Evolutionary conservation across 2,797 vertebrate species (phyloP).

Genomic region (Tapera naevia): DNA sequence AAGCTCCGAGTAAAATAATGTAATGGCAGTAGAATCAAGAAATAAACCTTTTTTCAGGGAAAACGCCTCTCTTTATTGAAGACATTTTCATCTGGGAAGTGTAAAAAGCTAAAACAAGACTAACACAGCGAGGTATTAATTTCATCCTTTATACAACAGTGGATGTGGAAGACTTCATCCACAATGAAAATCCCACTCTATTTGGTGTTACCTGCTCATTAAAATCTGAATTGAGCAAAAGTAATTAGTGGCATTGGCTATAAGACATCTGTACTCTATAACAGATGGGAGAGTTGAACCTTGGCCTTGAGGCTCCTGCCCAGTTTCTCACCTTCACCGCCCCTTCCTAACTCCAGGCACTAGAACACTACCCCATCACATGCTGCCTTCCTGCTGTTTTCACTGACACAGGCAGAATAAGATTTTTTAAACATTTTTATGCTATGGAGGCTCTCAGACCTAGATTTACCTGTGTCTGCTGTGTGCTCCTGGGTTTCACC

Average conservation of each 20-base stretch:
- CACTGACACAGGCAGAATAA: background rate
- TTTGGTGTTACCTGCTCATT: background rate
- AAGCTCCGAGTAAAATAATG: background rate
- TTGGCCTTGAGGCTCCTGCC: background rate
- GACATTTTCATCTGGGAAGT: background rate
- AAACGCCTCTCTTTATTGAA: background rate
- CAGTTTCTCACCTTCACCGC: background rate
- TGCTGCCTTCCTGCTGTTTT: background rate
- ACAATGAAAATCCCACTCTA: background rate
- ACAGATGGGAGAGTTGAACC: background rate
- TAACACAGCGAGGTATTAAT: background rate
- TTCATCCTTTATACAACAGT: background rate
- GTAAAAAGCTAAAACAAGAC: background rate
- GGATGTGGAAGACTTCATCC: background rate
- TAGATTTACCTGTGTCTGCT: background rate
- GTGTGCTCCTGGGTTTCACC: background rate
- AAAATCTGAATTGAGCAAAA: background rate
- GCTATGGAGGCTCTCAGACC: background rate
- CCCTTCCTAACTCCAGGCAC: background rate
- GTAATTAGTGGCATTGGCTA: background rate
- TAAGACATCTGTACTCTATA: fast-evolving
- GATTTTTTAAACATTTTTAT: background rate
- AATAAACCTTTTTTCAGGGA: background rate
- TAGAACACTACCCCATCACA: background rate
- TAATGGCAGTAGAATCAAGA: background rate